Base-by-base conservation (phyloP, 2,113 vertebrate species). In the Siniperca chuatsi region DNA sequence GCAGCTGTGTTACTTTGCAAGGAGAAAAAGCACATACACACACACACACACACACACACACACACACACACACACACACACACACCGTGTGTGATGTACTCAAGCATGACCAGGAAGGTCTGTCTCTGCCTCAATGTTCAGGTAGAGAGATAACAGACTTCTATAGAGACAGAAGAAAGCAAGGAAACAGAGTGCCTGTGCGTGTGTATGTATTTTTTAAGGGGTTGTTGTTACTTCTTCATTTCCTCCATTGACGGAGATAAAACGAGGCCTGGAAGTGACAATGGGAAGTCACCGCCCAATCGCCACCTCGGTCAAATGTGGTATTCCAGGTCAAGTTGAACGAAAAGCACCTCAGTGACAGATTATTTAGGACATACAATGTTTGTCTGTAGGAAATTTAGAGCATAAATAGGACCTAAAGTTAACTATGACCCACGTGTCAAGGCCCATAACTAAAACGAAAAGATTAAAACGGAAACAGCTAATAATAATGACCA, bases 241-340 rank as follows among this genome's bases (percentile, higher is more conserved):
- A 70, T 76, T 89, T 90, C 78, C 79, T 86, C 70, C 13, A 21
- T 9, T 50, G 78, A 84, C 13, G 25, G 70, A 73, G 79, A 85
- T 70, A 23, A 75, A 83, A 84, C 12, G 13, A 50, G 69, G 8
- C 84, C 44, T 78, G 65, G 79, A 44, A 50, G 57, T 23, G 44
- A 83, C 46, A 54, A 66, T 40, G 35, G 72, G 71, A 91, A 79
- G 82, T 58, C 69, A 6, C 76, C 35, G 10, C 82, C 87, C 66
- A 61, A n/a, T 57, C 33, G 25, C 52, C 37, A 29, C 68, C 75
- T 48, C 7, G 69, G 83, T 89, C 81, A 89, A 60, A 83, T 62
- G 70, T 75, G 68, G 52, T 25, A 73, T 40, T 84, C 44, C 58
- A 67, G 86, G 87, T 92, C 85, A 78, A 61, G 75, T 67, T 86